Evolutionary conservation across 2,113 vertebrate genomes (phyloP), one percentile per base, ranked within the genome.

Genomic region (Sinocyclocheilus anophthalmus): DNA sequence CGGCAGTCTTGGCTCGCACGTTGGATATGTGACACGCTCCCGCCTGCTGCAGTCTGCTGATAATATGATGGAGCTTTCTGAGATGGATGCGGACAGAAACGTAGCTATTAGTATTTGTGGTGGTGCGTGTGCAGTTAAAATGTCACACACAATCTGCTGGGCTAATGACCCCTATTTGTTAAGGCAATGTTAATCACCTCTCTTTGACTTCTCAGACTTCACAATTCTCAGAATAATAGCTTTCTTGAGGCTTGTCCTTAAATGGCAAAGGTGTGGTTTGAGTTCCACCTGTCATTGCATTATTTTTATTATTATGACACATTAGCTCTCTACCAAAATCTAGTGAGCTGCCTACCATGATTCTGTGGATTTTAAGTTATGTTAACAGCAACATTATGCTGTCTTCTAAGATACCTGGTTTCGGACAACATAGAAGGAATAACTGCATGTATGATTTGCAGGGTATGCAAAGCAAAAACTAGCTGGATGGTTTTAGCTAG

Each of bases 31-130:
- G 91, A 92, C 93, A 93, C 16, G 72, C 87, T 90, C 72, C 85
- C 69, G 91, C 87, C 88, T 85, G 90, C 94, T 94, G 94, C 92
- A 92, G 87, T 85, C 91, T 45, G 63, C 86, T 88, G 94, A 95
- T 94, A 94, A 94, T 94, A 92, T 88, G 88, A 91, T 90, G 91
- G 89, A 91, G 88, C 91, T 89, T 91, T 93, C 82, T 88, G 90
- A 87, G 85, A 20, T 80, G 76, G 87, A 89, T 86, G 92, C 87
- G 86, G 87, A 91, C 91, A 75, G 89, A 81, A 92, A 92, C 88
- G 81, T 89, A 88, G 92, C 93, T 92, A 93, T 94, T 93, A 92
- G 92, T 88, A 91, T 92, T 89, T 83, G 81, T 59, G 45, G 70
- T 59, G 92, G 91, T 93, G 92, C 82, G 70, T 89, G 87, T 84